These are phyloP conservation scores for Augiades crinisus DNA, from an alignment of 2,888 invertebrate species.

Conservation along the genomic window DNA sequence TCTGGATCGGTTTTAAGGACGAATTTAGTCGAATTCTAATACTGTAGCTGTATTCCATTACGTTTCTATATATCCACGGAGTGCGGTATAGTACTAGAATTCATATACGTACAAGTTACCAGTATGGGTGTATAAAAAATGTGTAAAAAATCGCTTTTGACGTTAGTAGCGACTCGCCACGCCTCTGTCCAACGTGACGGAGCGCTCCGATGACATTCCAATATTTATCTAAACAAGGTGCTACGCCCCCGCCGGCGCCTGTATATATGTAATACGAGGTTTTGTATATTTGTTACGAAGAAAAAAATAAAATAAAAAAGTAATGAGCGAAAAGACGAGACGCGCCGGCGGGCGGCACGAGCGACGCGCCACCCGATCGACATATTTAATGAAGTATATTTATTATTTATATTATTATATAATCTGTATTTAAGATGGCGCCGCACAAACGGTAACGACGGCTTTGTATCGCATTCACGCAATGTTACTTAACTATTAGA, in stretches of 20 bases:
- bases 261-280: slow-evolving; percentile 33
- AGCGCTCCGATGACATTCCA: slow-evolving; percentile 45
- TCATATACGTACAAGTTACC: slow-evolving; percentile 1
- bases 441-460: slow-evolving; percentile 49
- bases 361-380: slow-evolving; percentile 37
- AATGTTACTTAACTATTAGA: slow-evolving; percentile 77
- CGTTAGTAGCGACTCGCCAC: slow-evolving; percentile 36
- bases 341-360: slow-evolving; percentile 36
- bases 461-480: slow-evolving; percentile 65
- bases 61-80: too few relatives aligned
- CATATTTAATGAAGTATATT: slow-evolving; percentile 40
- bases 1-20: slow-evolving; percentile 17
- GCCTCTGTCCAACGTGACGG: slow-evolving; percentile 39
- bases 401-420: slow-evolving; percentile 48
- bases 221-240: slow-evolving; percentile 32
- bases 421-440: slow-evolving; percentile 48
- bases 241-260: slow-evolving; percentile 29
- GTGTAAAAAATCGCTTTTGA: slow-evolving; percentile 30
- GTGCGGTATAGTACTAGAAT: background rate
- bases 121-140: slow-evolving; percentile 1
- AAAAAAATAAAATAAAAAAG: slow-evolving; percentile 28
- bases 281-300: slow-evolving; percentile 72
- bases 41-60: too few relatives aligned
- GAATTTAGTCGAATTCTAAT: slow-evolving; percentile 7
- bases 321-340: slow-evolving; percentile 36